Percentiles rank a stretch among this genome's conserved stretches.
These are phyloP conservation scores for Recurvirostra avosetta DNA, from an alignment of 2,113 vertebrate genomes.

Conservation along the genomic window DNA sequence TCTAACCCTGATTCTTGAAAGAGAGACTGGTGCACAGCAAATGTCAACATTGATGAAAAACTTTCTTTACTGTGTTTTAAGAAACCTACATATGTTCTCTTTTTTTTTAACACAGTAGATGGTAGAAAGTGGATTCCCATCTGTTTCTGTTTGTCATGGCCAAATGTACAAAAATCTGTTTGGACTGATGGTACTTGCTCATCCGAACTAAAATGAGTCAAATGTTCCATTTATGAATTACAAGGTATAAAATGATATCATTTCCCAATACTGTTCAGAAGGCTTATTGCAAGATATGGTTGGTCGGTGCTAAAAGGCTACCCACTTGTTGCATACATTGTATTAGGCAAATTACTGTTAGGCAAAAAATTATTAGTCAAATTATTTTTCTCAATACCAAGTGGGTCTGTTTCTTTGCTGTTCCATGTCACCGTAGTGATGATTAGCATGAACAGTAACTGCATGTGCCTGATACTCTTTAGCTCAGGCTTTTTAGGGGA, in stretches of 20 bases:
- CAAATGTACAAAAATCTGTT: slow-evolving; percentile 46
- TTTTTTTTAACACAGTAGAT: not conserved
- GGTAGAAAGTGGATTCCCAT: not conserved
- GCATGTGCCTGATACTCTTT: slow-evolving; percentile 24
- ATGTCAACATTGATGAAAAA: slow-evolving; percentile 26
- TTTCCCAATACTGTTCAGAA: not conserved
- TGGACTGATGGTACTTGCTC: slow-evolving; percentile 1
- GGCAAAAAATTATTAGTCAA: not conserved
- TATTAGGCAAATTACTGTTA: not conserved
- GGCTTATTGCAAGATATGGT: not conserved
- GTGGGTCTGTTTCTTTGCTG: not conserved
- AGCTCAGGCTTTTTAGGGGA: not conserved
- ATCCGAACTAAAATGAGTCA: not conserved
- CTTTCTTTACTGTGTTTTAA: slow-evolving; percentile 2
- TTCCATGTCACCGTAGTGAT: not conserved
- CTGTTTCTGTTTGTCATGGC: slow-evolving; percentile 28
- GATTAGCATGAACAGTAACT: slow-evolving; percentile 5
- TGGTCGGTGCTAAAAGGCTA: not conserved
- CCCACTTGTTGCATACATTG: not conserved
- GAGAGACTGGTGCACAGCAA: not conserved
- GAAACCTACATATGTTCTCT: slow-evolving; percentile 19
- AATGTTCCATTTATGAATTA: not conserved
- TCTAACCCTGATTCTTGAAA: not conserved
- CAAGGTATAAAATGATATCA: not conserved
- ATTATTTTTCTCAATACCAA: not conserved